A percentile compares a stretch with the other conserved stretches of the same genome.
phyloP scores from a whole-genome alignment of 2,888 invertebrate species.

The Dryadula phaetusa region DNA sequence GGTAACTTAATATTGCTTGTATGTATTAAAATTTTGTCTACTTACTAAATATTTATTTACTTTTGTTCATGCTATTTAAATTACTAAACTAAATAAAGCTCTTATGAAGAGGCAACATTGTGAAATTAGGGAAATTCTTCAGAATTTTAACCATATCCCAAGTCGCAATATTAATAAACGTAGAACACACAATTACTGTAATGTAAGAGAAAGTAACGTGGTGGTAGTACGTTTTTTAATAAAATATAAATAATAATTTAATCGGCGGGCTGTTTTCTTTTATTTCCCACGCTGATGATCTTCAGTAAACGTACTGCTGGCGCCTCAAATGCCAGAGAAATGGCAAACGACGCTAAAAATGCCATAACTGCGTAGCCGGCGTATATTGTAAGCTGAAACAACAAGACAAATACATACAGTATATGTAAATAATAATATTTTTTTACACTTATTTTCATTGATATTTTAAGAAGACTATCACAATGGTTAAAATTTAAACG shows the following conservation, averaged over 20 bases:
- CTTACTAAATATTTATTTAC: constrained; percentile 6
- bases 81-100: constrained; percentile 47
- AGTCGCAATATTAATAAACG: constrained; percentile 19
- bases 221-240: constrained; percentile 19
- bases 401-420: constrained; percentile 39
- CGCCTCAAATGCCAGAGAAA: constrained; percentile 92
- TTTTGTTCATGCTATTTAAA: constrained; percentile 32
- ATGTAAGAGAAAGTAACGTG: background rate
- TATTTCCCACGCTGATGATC: constrained; percentile 77
- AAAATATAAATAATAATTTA: constrained; percentile 13
- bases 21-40: constrained; percentile 16
- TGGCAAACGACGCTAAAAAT: constrained; percentile 89
- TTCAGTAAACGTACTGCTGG: constrained; percentile 91
- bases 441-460: too few relatives aligned
- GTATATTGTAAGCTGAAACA: constrained; percentile 81
- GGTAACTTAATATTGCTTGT: constrained; percentile 25
- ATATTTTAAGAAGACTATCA: too few relatives aligned
- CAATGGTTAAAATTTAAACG: too few relatives aligned
- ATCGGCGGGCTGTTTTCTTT: constrained; percentile 54
- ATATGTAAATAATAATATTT: too few relatives aligned
- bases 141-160: constrained; percentile 19
- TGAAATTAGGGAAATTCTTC: constrained; percentile 21
- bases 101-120: constrained; percentile 44
- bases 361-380: constrained; percentile 92
- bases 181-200: background rate